Evolutionary conservation across 2,113 vertebrate species (phyloP).

Genomic region (Rafetus swinhoei): DNA sequence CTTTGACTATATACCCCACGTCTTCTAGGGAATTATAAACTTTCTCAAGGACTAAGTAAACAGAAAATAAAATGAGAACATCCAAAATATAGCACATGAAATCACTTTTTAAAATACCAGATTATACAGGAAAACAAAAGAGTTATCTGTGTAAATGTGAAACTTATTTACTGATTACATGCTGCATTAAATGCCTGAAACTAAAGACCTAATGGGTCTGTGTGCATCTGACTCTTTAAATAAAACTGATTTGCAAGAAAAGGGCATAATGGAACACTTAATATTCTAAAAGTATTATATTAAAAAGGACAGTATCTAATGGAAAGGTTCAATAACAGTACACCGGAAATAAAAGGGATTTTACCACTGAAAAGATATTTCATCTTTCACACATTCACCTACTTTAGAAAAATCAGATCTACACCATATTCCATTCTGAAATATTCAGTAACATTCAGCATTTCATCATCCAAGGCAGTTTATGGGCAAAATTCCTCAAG

Average conservation of each 20-base stretch:
- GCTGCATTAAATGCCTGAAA: not conserved
- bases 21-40: slow-evolving; percentile 75
- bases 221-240: not conserved
- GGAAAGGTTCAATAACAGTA: not conserved
- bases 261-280: not conserved
- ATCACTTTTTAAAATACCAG: not conserved
- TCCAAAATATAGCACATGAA: not conserved
- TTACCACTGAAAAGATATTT: not conserved
- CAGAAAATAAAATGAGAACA: slow-evolving; percentile 15
- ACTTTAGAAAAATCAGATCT: not conserved
- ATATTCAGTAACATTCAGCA: not conserved
- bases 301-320: not conserved
- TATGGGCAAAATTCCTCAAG: not conserved
- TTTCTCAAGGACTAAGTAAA: slow-evolving; percentile 74
- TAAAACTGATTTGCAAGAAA: not conserved
- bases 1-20: slow-evolving; percentile 75
- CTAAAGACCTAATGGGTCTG: not conserved
- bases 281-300: not conserved
- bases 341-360: not conserved
- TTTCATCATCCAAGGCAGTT: not conserved
- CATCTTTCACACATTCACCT: not conserved
- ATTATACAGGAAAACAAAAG: not conserved
- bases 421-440: not conserved
- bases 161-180: not conserved
- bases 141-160: not conserved